Conservation (phyloP, 2,888 invertebrate species). For the Meliscaeva auricollis region DNA sequence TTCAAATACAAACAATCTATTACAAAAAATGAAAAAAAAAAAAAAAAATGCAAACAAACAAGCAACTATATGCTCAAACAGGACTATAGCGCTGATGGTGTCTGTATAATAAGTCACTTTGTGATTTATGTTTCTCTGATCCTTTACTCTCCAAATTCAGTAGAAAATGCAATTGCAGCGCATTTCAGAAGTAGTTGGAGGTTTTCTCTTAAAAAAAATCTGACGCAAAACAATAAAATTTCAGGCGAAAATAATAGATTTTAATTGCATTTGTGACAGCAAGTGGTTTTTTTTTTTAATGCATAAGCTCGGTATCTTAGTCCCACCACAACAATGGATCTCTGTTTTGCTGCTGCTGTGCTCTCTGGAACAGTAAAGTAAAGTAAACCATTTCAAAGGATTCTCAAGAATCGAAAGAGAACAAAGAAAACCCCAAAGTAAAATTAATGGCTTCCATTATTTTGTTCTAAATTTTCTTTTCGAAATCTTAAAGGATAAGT, state of each 20-base stretch:
- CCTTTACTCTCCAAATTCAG: neutral
- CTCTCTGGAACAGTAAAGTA: neutral
- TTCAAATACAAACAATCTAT: neutral
- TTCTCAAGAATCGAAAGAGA: neutral
- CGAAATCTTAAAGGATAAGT: neutral
- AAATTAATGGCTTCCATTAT: constrained; percentile 15
- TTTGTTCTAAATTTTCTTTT: neutral
- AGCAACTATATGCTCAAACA: neutral
- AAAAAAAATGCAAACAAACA: neutral
- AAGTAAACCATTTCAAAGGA: constrained; percentile 41
- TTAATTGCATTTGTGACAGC: constrained; percentile 42
- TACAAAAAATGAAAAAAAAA: neutral
- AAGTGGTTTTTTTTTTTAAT: neutral
- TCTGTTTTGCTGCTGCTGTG: neutral
- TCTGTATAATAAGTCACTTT: constrained; percentile 16
- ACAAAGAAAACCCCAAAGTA: constrained; percentile 8
- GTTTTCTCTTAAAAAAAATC: neutral
- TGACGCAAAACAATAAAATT: constrained; percentile 12
- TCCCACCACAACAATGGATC: neutral
- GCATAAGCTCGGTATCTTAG: too few relatives aligned
- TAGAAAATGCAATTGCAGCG: neutral
- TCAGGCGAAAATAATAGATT: constrained; percentile 43
- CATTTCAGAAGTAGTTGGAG: neutral
- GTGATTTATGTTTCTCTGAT: constrained; percentile 21
- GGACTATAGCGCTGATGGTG: neutral